phyloP scores from a whole-genome alignment of 2,888 invertebrate species.

The Coelogynopora nodosa region DNA sequence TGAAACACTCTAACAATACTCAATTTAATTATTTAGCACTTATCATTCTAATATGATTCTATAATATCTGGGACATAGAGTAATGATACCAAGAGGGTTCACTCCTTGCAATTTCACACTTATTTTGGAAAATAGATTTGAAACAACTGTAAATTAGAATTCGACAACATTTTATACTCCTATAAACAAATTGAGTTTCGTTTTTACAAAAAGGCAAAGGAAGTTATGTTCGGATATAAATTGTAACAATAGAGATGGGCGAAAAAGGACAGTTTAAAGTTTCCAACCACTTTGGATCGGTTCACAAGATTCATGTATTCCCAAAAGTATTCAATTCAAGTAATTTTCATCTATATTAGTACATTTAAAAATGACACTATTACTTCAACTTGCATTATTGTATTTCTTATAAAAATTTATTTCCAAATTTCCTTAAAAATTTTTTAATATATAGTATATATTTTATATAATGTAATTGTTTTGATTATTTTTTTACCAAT shows the following conservation, averaged over 20 bases:
- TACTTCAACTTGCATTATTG: background rate
- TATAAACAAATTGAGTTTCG: background rate
- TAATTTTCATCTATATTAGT: background rate
- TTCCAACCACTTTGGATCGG: background rate
- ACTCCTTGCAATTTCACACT: background rate
- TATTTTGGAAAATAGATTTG: background rate
- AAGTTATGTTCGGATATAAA: background rate
- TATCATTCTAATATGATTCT: too few species aligned
- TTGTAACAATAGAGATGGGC: background rate
- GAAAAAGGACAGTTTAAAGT: background rate
- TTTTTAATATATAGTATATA: too few species aligned
- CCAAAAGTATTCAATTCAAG: background rate
- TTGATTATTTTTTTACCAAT: too few species aligned
- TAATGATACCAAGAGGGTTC: background rate
- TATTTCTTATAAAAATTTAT: too few species aligned
- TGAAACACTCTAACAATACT: too few species aligned
- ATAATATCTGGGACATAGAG: too few species aligned
- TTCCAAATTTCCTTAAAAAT: too few species aligned
- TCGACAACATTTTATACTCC: background rate
- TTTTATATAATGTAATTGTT: too few species aligned
- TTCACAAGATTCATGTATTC: background rate
- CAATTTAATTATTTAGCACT: too few species aligned
- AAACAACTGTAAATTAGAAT: background rate
- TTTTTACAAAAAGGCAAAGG: background rate
- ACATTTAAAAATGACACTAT: background rate